These are phyloP conservation scores for Mayetiola destructor DNA, from an alignment of 2,888 invertebrate genomes.

Conservation along the genomic window DNA sequence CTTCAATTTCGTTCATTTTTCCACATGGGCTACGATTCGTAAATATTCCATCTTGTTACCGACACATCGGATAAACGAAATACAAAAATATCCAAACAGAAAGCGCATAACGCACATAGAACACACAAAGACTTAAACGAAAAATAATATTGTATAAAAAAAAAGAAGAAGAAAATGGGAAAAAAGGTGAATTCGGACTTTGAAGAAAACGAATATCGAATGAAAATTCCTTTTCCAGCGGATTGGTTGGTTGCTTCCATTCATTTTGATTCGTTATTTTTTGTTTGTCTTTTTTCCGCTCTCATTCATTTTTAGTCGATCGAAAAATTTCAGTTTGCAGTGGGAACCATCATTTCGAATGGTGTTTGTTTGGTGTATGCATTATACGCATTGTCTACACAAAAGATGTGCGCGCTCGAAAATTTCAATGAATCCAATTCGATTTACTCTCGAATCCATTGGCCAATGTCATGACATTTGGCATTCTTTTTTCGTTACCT, in stretches of 20 bases:
- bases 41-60: constrained; percentile 11
- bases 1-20: too few relatives aligned
- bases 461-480: neutral
- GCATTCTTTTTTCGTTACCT: neutral
- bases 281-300: neutral
- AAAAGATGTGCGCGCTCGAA: neutral
- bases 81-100: neutral
- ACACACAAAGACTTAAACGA: too few relatives aligned
- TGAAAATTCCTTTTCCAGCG: neutral
- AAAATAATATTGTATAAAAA: too few relatives aligned
- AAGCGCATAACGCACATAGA: too few relatives aligned
- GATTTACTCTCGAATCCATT: constrained; percentile 4
- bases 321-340: constrained; percentile 3
- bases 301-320: neutral
- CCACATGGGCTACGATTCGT: constrained; percentile 3
- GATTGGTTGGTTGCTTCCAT: neutral
- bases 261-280: neutral
- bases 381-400: constrained; percentile 6
- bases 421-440: neutral
- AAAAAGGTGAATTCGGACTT: constrained; percentile 5
- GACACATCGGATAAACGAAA: constrained; percentile 11
- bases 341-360: neutral
- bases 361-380: neutral
- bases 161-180: too few relatives aligned
- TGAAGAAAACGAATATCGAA: constrained; percentile 8